Conservation (phyloP, 2,113 vertebrate species). For the Capreolus pygargus region DNA sequence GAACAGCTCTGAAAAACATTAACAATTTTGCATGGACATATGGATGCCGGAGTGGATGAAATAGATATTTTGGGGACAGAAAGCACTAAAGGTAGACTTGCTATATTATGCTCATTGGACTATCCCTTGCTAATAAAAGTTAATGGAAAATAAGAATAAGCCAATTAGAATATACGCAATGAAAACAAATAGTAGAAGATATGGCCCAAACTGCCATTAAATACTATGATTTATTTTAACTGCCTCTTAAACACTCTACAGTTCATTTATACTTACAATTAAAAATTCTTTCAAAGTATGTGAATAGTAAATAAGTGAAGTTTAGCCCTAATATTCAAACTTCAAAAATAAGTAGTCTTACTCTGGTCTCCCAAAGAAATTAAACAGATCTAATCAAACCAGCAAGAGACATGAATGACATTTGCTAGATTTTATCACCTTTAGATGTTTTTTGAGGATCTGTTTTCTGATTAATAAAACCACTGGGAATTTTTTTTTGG, state of each 20-base stretch:
- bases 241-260: not conserved
- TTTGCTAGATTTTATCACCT: not conserved
- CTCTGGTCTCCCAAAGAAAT: not conserved
- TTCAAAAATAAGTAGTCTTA: not conserved
- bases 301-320: not conserved
- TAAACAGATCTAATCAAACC: not conserved
- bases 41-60: not conserved
- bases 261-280: not conserved
- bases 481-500: not conserved
- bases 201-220: not conserved
- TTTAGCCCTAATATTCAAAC: not conserved
- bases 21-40: not conserved
- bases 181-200: not conserved
- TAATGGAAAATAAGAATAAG: not conserved
- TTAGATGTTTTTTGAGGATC: not conserved
- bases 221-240: not conserved
- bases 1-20: not conserved
- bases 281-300: not conserved
- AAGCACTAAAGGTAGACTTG: not conserved
- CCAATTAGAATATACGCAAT: not conserved
- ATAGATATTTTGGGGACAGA: not conserved
- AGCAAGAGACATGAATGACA: not conserved
- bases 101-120: not conserved
- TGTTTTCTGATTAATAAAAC: not conserved
- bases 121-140: not conserved